Base-by-base conservation (phyloP, 1,140 invertebrate genomes). In the Pogonognathellus flavescens region DNA sequence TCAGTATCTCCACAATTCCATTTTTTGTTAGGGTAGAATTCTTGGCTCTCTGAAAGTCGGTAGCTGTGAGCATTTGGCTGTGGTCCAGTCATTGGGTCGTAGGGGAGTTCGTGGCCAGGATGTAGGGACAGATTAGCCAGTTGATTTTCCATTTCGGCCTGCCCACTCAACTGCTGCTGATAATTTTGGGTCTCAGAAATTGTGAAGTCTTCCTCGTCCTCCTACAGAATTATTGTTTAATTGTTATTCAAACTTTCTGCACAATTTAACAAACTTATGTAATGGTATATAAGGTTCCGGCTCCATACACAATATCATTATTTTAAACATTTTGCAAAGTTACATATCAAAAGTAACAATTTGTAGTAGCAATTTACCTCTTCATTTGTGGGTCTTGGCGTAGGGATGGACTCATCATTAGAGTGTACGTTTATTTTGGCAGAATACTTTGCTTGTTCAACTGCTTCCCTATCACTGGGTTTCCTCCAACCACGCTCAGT, bases 31-130 rank as follows among this genome's bases (percentile, higher is more conserved):
- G 88, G 88, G 31, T 84, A 88, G 41, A 87, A 86, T 25, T 83
- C 62, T 49, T 88, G 84, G 31, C 82, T 41, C 16, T 87, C 66
- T 49, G 80, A 76, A 10, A 88, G 53, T 22, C 62, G 72, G 60
- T 88, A 87, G 8, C 55, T n/a, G n/a, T 87, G 84, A 13, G 86
- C 82, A 82, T 88, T 57, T 9, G 88, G 88, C 50, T 88, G 88
- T 11, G 88, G 88, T n/a, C 50, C 66, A 13, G 88, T 87, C 22
- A 20, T 83, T 6, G 76, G 60, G 53, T 87, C 88, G 49, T 88
- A 85, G 4, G 85, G 82, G 13, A 84, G 13, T 10, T 50, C 55
- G 49, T 86, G 25, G 1, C 86, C 86, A 0, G 60, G 49, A 1
- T 41, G 2, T 41, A 41, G 6, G 31, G 1, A 41, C 31, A 6